phyloP scores from a whole-genome alignment of 2,113 vertebrate genomes.

The Colinus virginianus region DNA sequence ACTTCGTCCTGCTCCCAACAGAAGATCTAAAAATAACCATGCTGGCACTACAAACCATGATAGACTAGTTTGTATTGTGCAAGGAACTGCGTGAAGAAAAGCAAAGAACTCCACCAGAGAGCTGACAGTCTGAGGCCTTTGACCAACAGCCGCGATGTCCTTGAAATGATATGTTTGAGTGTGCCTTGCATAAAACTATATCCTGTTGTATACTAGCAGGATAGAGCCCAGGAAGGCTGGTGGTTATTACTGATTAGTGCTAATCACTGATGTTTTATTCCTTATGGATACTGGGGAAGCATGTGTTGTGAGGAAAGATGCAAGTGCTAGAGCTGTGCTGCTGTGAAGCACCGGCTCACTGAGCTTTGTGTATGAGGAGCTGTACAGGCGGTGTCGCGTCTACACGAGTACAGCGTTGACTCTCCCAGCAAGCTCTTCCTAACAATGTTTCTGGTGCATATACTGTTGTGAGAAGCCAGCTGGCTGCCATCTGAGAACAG shows the following conservation, averaged over 20 bases:
- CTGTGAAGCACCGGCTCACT: neutral
- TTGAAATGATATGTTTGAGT: neutral
- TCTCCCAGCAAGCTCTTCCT: constrained; percentile 44
- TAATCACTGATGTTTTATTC: neutral
- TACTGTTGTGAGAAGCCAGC: constrained; percentile 62
- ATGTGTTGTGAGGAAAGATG: neutral
- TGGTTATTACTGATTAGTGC: neutral
- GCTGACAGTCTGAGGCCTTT: neutral
- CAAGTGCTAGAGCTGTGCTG: neutral
- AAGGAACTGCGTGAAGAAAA: neutral
- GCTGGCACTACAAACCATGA: neutral
- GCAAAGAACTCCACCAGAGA: neutral
- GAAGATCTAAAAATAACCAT: neutral
- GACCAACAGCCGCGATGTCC: neutral
- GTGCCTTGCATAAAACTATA: neutral
- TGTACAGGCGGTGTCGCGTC: neutral
- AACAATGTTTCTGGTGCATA: constrained; percentile 35
- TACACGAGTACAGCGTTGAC: neutral
- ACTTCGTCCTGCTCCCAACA: neutral
- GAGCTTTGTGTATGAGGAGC: neutral
- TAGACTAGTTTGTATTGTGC: neutral
- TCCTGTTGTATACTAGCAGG: neutral
- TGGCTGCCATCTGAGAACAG: constrained; percentile 68
- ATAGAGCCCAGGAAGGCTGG: neutral
- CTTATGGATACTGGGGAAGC: accelerated